A percentile compares a stretch with the other conserved stretches of the same genome.
Evolutionary conservation across 2,113 vertebrate genomes (phyloP).

Genomic region (Mormyrus lacerda): DNA sequence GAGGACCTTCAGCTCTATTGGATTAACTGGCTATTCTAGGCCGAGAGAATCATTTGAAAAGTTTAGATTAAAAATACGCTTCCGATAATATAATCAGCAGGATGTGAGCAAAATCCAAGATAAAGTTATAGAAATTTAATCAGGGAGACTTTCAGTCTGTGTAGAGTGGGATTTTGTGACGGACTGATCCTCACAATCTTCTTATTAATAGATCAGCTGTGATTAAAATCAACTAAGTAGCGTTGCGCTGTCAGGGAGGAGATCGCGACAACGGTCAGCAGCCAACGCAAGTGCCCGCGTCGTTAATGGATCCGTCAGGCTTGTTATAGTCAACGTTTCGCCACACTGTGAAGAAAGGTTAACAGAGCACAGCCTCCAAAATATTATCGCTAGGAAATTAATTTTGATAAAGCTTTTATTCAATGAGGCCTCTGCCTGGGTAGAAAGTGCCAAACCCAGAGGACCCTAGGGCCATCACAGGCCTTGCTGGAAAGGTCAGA

Average conservation of each 20-base stretch:
- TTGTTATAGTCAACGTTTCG: conserved; percentile 2
- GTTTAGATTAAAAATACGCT: neutral
- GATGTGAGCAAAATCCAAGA: neutral
- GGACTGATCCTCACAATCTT: conserved; percentile 31
- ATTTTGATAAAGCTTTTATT: conserved; percentile 21
- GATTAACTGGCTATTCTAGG: neutral
- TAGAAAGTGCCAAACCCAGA: neutral
- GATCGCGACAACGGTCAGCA: neutral
- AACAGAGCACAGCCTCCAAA: conserved; percentile 19
- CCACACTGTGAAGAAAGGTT: conserved; percentile 12
- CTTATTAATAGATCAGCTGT: conserved; percentile 29
- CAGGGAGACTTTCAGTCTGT: conserved; percentile 7
- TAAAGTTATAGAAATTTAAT: neutral
- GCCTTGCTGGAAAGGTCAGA: conserved; percentile 4
- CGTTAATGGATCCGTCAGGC: conserved; percentile 23
- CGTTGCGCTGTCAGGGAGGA: conserved; percentile 1
- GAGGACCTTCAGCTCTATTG: neutral
- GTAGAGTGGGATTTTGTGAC: conserved; percentile 25
- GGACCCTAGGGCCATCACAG: neutral
- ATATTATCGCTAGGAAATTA: conserved; percentile 15
- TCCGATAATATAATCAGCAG: neutral
- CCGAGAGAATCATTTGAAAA: neutral
- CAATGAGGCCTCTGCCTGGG: neutral
- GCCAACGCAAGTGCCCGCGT: conserved; percentile 1
- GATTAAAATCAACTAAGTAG: conserved; percentile 8